Base-by-base conservation (phyloP, 2,113 vertebrate genomes). In the Hydropotes inermis region DNA sequence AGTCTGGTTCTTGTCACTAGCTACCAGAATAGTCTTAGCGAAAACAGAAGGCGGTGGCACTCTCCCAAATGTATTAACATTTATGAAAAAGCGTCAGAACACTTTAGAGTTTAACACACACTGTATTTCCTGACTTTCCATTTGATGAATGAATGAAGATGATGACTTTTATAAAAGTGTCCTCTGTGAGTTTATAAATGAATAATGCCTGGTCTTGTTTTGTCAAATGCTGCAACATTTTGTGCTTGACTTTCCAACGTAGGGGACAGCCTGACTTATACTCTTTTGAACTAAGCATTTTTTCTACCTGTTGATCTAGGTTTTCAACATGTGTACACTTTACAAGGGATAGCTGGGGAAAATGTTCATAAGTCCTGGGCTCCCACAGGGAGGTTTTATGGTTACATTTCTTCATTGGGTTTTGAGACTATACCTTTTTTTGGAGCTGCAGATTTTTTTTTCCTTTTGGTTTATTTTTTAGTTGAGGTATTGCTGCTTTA, bases 61-160 rank as follows among this genome's bases (percentile, higher is more conserved):
- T 95, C 54, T 88, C 87, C 28, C 67, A 89, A 70, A 89, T 19
- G 84, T 16, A 60, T 52, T 43, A 76, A 61, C 47, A 1, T 54
- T 33, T 83, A 93, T 58, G 84, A 87, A 83, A 81, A 93, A n/a
- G 70, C 52, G 58, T 55, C 61, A 43, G 33, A 94, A 60, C 25
- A 11, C 47, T 87, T 84, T 58, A 54, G 61, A 58, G 74, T 58
- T 57, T 85, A 92, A 88, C 81, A 60, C 14, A 91, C 58, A 43
- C 45, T 95, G 5, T 83, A 21, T 74, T 95, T 97, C 83, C 57
- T 91, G 91, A 93, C 81, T 91, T 89, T 70, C 52, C 39, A 36
- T 60, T 78, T 84, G 57, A 91, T 74, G 36, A 39, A 27, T 90
- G 70, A 57, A 64, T 57, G 54, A 78, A 55, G 64, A 74, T 50